These are phyloP conservation scores for Lateolabrax maculatus DNA, from an alignment of 2,797 vertebrate genomes.

Conservation along the genomic window DNA sequence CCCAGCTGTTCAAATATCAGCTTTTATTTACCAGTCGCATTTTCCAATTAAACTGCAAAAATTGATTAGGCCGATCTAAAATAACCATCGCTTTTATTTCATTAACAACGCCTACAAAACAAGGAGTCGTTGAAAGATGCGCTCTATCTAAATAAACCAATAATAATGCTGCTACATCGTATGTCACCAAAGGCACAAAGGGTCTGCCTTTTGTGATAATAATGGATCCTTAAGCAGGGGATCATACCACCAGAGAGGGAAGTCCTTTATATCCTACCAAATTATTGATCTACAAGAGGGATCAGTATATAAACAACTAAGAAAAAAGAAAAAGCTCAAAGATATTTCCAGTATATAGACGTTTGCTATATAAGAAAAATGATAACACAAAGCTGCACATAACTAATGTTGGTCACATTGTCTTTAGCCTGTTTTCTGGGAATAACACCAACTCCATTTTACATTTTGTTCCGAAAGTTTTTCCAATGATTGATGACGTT, in stretches of 20 bases:
- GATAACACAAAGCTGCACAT: background rate
- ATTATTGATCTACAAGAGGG: constrained; percentile 1
- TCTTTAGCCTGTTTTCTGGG: background rate
- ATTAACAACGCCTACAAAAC: constrained; percentile 51
- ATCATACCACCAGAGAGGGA: constrained; percentile 45
- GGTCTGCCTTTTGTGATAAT: constrained; percentile 19
- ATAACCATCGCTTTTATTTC: constrained; percentile 67
- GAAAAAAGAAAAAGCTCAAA: background rate
- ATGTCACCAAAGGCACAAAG: constrained; percentile 18
- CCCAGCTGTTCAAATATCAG: constrained; percentile 83
- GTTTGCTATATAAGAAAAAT: constrained; percentile 12
- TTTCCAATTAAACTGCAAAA: constrained; percentile 81
- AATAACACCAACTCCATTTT: constrained; percentile 1
- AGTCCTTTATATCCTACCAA: constrained; percentile 14
- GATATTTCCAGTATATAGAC: background rate
- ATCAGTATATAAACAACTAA: constrained; percentile 17
- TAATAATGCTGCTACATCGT: constrained; percentile 19
- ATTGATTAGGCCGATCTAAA: constrained; percentile 78
- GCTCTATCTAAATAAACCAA: constrained; percentile 18
- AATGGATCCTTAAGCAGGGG: constrained; percentile 27
- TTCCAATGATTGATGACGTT: constrained; percentile 24
- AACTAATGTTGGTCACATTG: background rate
- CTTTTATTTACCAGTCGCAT: constrained; percentile 80
- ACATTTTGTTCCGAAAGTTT: constrained; percentile 1
- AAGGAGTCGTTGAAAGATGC: constrained; percentile 42